A percentile compares a stretch with the other conserved stretches of the same genome.
These are phyloP conservation scores for Colinus virginianus DNA, from an alignment of 2,113 vertebrate species.

Conservation along the genomic window DNA sequence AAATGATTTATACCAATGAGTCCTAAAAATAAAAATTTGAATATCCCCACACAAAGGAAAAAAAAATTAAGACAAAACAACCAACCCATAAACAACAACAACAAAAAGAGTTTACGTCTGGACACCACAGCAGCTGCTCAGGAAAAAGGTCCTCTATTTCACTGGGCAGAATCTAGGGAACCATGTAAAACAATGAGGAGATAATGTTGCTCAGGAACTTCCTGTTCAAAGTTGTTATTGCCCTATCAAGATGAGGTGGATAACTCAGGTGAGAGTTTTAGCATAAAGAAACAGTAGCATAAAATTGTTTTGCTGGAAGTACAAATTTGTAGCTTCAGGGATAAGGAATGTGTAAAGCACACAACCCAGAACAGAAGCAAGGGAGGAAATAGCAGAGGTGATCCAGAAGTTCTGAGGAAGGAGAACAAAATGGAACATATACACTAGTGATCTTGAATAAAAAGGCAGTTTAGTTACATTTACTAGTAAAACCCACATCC, in stretches of 20 bases:
- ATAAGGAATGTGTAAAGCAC: not conserved
- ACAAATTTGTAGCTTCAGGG: not conserved
- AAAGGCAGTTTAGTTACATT: not conserved
- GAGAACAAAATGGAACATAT: not conserved
- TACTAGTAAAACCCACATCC: not conserved
- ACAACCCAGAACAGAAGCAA: rapidly evolving
- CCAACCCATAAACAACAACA: not conserved
- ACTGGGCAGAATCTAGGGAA: not conserved
- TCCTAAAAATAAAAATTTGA: not conserved
- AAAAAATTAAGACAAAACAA: not conserved
- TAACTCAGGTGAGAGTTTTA: not conserved
- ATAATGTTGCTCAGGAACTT: not conserved
- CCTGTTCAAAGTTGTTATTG: not conserved
- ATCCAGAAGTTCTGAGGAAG: not conserved
- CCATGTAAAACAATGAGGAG: not conserved
- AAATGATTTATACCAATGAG: not conserved
- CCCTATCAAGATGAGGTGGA: not conserved
- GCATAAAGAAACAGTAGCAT: not conserved
- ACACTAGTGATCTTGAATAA: not conserved
- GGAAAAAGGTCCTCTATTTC: not conserved
- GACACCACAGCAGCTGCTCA: not conserved
- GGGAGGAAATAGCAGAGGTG: not conserved
- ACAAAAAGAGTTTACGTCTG: not conserved
- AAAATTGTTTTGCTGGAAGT: not conserved
- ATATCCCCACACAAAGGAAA: not conserved